phyloP scores from a whole-genome alignment of 2,113 vertebrate genomes.

The Patagioenas fasciata region DNA sequence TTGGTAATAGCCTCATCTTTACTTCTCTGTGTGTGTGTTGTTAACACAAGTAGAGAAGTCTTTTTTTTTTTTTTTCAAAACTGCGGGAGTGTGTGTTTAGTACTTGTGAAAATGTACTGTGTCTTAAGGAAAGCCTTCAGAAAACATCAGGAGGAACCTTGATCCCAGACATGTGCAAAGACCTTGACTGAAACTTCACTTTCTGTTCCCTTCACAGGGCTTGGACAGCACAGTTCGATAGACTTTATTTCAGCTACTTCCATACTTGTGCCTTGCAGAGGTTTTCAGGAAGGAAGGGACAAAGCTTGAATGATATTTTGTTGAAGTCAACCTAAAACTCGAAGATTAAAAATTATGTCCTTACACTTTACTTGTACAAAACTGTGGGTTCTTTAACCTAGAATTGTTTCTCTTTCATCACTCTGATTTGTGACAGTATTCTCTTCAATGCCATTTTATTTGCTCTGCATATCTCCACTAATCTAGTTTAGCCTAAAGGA shows the following conservation, averaged over 20 bases:
- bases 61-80: background rate
- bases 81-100: background rate
- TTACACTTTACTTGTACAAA: background rate
- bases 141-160: background rate
- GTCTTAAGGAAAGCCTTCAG: background rate
- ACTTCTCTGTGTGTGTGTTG: accelerated
- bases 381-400: background rate
- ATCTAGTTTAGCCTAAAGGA: slow-evolving; percentile 8
- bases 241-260: background rate
- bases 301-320: background rate
- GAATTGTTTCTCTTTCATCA: background rate
- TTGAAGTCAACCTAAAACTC: background rate
- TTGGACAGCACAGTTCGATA: background rate
- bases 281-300: background rate
- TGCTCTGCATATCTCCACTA: background rate
- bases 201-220: background rate
- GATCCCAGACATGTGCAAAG: background rate
- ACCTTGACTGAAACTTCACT: background rate
- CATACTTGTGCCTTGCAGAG: background rate
- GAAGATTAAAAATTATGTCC: background rate
- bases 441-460: background rate
- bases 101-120: background rate
- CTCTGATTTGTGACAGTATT: background rate
- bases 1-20: background rate
- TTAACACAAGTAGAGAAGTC: background rate